phyloP scores from a whole-genome alignment of 2,113 vertebrate genomes.

The Colinus virginianus region DNA sequence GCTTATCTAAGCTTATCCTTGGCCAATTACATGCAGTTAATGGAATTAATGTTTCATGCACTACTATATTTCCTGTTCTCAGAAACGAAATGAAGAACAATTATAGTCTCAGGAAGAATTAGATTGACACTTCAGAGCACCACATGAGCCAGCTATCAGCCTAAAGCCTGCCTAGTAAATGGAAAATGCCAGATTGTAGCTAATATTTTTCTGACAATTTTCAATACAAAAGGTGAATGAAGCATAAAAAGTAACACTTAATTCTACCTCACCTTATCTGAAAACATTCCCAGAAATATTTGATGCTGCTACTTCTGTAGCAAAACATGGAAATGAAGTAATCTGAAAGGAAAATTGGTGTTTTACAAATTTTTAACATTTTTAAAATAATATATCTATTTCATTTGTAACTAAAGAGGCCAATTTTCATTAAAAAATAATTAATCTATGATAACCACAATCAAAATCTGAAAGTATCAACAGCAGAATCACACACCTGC shows the following conservation, averaged over 20 bases:
- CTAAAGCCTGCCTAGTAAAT: not conserved
- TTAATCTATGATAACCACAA: not conserved
- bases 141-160: not conserved
- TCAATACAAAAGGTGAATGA: conserved; percentile 16
- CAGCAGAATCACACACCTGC: not conserved
- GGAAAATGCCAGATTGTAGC: not conserved
- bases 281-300: not conserved
- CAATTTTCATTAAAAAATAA: not conserved
- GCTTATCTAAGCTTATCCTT: not conserved
- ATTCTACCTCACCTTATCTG: not conserved
- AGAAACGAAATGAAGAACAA: not conserved
- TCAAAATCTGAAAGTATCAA: not conserved
- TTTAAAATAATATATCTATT: not conserved
- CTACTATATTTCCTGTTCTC: not conserved
- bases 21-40: not conserved
- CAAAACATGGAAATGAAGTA: not conserved
- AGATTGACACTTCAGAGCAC: not conserved
- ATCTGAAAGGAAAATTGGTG: not conserved
- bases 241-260: not conserved
- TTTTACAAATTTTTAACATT: not conserved
- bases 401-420: not conserved
- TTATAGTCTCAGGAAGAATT: not conserved
- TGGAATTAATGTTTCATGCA: not conserved
- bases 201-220: conserved; percentile 1
- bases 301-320: not conserved